Conservation (phyloP, 1,140 invertebrate species). For the Trichonephila clavipes region DNA sequence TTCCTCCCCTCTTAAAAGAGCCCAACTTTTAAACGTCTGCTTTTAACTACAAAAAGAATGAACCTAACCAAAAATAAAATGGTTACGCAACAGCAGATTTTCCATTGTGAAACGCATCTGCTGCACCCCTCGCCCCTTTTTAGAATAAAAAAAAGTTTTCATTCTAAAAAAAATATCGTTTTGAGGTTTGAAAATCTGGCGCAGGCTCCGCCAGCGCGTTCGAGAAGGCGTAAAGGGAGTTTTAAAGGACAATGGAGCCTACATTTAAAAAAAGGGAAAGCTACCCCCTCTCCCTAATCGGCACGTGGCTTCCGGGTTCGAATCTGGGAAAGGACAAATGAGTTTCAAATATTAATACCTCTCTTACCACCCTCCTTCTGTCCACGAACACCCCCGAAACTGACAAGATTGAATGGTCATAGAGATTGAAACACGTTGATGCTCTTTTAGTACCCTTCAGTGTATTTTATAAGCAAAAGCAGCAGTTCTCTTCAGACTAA, state of each 20-base stretch:
- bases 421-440: not conserved
- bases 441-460: not conserved
- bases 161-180: conserved; percentile 23
- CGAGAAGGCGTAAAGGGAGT: conserved; percentile 17
- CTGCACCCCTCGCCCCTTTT: not conserved
- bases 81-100: not conserved
- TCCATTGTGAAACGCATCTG: conserved; percentile 26
- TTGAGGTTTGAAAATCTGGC: conserved; percentile 9
- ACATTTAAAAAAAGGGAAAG: not conserved
- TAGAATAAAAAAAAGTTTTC: not conserved
- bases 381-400: not conserved
- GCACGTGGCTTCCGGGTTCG: conserved; percentile 28
- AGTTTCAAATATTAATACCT: conserved; percentile 3
- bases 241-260: not conserved
- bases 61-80: not conserved
- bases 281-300: not conserved
- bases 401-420: not conserved
- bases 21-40: not conserved
- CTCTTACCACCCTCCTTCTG: not conserved
- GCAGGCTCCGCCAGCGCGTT: not conserved
- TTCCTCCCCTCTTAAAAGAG: not conserved
- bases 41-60: not conserved
- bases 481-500: too few relatives aligned
- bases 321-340: conserved; percentile 29
- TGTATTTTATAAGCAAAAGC: too few relatives aligned